Evolutionary conservation across 2,113 vertebrate genomes (phyloP).

Genomic region (Chaenogobius annularis): DNA sequence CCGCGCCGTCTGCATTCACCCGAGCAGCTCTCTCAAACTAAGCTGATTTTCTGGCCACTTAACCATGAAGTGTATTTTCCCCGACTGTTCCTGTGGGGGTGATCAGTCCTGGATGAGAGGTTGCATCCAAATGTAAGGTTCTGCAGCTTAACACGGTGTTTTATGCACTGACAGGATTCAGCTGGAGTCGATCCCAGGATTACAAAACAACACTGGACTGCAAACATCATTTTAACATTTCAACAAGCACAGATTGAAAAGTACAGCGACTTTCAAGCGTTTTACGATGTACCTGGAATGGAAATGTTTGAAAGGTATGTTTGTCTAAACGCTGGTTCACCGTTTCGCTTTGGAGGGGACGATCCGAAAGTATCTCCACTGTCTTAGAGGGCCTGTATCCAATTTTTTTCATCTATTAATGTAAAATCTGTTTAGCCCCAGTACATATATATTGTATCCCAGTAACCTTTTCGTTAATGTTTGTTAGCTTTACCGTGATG

Average conservation of each 20-base stretch:
- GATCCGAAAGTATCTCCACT: too few relatives aligned
- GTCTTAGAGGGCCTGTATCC: too few relatives aligned
- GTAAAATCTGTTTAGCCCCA: too few relatives aligned
- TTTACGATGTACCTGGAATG: too few relatives aligned
- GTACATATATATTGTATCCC: too few relatives aligned
- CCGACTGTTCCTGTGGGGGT: slow-evolving; percentile 25
- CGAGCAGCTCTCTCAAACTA: slow-evolving; percentile 14
- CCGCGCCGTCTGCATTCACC: not conserved
- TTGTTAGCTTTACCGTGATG: too few relatives aligned
- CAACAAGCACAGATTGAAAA: not conserved
- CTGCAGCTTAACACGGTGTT: slow-evolving; percentile 15
- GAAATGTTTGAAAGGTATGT: too few relatives aligned
- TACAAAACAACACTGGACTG: slow-evolving; percentile 2
- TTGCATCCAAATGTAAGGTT: slow-evolving; percentile 17
- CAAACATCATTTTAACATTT: not conserved
- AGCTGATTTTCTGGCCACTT: slow-evolving; percentile 42
- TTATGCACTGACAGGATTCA: slow-evolving; percentile 14
- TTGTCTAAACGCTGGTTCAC: too few relatives aligned
- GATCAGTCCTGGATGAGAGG: slow-evolving; percentile 18
- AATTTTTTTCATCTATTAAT: too few relatives aligned
- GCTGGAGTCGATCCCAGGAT: not conserved
- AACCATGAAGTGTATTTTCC: slow-evolving; percentile 33
- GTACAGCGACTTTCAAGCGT: too few relatives aligned
- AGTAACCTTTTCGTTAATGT: too few relatives aligned
- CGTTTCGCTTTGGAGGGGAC: too few relatives aligned